A percentile compares a stretch with the other conserved stretches of the same genome.
phyloP scores from a whole-genome alignment of 2,888 invertebrate genomes.

The Trissolcus japonicus region DNA sequence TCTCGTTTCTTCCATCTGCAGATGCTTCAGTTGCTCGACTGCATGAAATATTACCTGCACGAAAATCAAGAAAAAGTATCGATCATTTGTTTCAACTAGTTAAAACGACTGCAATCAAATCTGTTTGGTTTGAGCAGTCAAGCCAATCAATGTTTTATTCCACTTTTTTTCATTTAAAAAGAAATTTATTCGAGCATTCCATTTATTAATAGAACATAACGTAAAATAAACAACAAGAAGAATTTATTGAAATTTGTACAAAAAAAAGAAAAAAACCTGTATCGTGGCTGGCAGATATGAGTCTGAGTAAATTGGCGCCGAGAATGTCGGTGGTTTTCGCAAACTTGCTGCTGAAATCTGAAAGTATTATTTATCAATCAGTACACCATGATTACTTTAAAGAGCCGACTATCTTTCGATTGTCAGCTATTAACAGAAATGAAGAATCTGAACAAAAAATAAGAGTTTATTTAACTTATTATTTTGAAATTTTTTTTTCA shows the following conservation, averaged over 20 bases:
- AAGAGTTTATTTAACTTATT: not conserved
- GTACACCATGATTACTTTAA: not conserved
- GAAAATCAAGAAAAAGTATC: conserved; percentile 17
- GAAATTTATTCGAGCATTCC: no score
- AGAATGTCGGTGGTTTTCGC: conserved; percentile 67
- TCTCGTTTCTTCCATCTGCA: conserved; percentile 61
- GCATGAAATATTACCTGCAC: conserved; percentile 70
- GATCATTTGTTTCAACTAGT: conserved; percentile 17
- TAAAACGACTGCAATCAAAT: not conserved
- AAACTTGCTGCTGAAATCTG: conserved; percentile 62
- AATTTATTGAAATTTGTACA: not conserved
- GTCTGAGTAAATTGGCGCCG: conserved; percentile 78
- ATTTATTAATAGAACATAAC: no score
- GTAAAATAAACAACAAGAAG: not conserved
- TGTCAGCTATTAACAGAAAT: no score
- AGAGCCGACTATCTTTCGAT: not conserved
- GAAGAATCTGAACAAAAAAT: no score
- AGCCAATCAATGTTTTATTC: no score
- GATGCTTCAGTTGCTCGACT: conserved; percentile 68
- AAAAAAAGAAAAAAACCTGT: conserved; percentile 76
- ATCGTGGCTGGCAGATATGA: conserved; percentile 83
- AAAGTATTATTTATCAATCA: conserved; percentile 28
- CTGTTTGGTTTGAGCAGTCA: not conserved
- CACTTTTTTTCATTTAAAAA: no score
- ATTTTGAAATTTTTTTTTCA: not conserved